Base-by-base conservation (phyloP, 2,888 invertebrate species). In the Lycia hirtaria region DNA sequence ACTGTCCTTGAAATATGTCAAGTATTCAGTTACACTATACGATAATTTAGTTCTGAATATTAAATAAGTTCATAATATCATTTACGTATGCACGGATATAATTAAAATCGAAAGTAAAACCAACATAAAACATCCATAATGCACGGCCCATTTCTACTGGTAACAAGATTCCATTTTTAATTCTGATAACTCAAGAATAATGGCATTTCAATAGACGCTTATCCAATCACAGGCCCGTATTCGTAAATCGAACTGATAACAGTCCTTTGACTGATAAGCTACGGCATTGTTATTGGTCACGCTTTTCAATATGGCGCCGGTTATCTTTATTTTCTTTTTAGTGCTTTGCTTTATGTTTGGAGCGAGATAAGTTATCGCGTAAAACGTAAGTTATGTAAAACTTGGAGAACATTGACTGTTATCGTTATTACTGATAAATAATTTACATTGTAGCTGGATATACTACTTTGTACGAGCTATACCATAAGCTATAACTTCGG, bases 231-330 rank as follows among this genome's bases (percentile, higher is more conserved):
- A 68, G 74, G 63, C 61, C 72, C 64, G 81, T 63, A 80, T 86
- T 86, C 77, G 78, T 83, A 88, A 88, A 87, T 85, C 81, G 86
- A 85, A 85, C 72, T 82, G 80, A 87, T 90, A 90, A 88, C 90
- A 87, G 75, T 74, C 69, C 65, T 72, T 69, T 65, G 71, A 68
- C 76, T 87, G 88, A 88, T 87, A 88, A 78, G 80, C 75, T 69
- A 66, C 76, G 68, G 73, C 72, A 71, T 68, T 77, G 75, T 79
- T 73, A 89, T 90, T 89, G 90, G 89, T 82, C 81, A 85, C 81
- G 83, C 69, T 82, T 83, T 85, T 80, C 83, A 87, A 88, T 79
- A 88, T 88, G 90, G 88, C 84, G 74, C 79, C 64, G 62, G 72
- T 85, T 85, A 87, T 87, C 83, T 81, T 51, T 67, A 73, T 75